Evolutionary conservation across 2,113 vertebrate species (phyloP).

Genomic region (Chionodraco myersi): DNA sequence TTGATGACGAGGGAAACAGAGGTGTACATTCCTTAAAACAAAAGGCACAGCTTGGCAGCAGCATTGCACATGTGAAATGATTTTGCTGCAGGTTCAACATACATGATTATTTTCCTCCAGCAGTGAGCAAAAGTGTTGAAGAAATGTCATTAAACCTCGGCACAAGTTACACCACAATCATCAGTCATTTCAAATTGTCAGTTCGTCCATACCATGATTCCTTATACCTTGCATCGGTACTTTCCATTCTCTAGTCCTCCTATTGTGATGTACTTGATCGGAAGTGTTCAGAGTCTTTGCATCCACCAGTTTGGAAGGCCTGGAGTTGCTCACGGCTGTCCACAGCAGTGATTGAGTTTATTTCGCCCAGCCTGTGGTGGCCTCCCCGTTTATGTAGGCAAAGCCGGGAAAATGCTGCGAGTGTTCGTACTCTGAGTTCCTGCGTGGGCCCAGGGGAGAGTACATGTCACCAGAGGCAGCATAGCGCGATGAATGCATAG

Average conservation of each 20-base stretch:
- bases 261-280: conserved; percentile 39
- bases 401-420: conserved; percentile 99
- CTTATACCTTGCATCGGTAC: conserved; percentile 29
- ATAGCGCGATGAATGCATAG: conserved; percentile 95
- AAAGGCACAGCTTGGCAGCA: conserved; percentile 85
- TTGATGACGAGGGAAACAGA: conserved; percentile 52
- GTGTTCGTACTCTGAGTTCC: conserved; percentile 98
- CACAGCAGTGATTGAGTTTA: conserved; percentile 59
- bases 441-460: conserved; percentile 90
- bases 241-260: conserved; percentile 31
- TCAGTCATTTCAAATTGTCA: conserved; percentile 52
- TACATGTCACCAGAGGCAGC: conserved; percentile 94
- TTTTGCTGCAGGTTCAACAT: conserved; percentile 72
- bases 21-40: conserved; percentile 75
- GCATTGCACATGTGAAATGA: conserved; percentile 72
- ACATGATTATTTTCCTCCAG: conserved; percentile 38
- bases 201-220: conserved; percentile 35
- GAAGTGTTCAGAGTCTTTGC: conserved; percentile 52
- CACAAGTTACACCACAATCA: conserved; percentile 43
- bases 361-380: conserved; percentile 97
- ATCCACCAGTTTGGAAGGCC: conserved; percentile 16
- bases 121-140: conserved; percentile 35
- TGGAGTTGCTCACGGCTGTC: conserved; percentile 21
- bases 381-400: conserved; percentile 98
- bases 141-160: conserved; percentile 37